phyloP scores from a whole-genome alignment of 2,113 vertebrate genomes.

The Bombycilla garrulus region DNA sequence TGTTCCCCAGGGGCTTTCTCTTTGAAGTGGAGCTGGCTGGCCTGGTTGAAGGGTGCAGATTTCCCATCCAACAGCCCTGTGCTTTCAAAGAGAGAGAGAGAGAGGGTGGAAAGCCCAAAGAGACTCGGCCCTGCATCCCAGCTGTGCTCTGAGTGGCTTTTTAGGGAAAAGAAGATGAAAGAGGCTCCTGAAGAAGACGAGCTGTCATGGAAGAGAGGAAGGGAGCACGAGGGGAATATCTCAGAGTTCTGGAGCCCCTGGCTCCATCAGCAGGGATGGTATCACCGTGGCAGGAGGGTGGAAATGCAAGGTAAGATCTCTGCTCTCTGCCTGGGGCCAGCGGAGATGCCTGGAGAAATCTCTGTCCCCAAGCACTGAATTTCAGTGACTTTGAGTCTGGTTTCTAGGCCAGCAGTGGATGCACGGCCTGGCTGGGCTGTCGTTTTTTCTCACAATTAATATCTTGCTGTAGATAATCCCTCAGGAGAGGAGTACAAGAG shows the following conservation, averaged over 20 bases:
- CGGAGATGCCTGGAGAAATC: neutral
- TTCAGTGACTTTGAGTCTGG: neutral
- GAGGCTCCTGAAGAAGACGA: neutral
- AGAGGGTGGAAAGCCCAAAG: neutral
- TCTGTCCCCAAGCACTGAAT: neutral
- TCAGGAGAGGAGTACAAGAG: neutral
- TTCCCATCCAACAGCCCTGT: neutral
- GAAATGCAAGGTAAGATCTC: neutral
- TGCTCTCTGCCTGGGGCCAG: neutral
- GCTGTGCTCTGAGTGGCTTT: neutral
- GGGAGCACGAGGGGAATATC: neutral
- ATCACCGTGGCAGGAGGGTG: rapidly evolving
- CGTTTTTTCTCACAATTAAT: neutral
- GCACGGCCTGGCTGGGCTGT: neutral
- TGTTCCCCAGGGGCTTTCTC: neutral
- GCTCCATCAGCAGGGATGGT: neutral
- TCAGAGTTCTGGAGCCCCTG: neutral
- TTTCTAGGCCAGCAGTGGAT: neutral
- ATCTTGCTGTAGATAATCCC: neutral
- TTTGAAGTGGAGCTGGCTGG: neutral
- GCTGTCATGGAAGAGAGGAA: neutral
- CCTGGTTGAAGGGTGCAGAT: neutral
- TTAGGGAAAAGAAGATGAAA: neutral
- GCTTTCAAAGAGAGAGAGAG: neutral
- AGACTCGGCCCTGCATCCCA: neutral